These are phyloP conservation scores for Branchellion lobata DNA, from an alignment of 2,888 invertebrate species.

Conservation along the genomic window DNA sequence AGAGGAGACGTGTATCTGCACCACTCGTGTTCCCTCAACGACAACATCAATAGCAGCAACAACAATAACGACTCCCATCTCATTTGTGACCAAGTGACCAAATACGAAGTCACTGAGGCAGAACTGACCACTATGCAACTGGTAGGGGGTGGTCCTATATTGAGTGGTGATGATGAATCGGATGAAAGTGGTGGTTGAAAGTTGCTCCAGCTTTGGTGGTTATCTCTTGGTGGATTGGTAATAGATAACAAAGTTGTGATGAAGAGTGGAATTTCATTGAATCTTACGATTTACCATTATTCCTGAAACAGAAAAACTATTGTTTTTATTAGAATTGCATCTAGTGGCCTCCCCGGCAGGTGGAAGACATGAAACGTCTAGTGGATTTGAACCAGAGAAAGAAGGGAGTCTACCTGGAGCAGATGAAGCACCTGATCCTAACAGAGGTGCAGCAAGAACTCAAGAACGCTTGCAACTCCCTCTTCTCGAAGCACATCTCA, in stretches of 20 bases:
- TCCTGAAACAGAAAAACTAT: too few relatives aligned
- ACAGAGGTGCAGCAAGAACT: slow-evolving; percentile 33
- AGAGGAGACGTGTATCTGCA: neutral
- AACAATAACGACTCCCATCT: slow-evolving; percentile 29
- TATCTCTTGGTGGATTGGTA: too few relatives aligned
- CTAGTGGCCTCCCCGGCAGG: too few relatives aligned
- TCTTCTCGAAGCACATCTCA: slow-evolving; percentile 28
- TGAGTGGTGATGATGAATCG: neutral
- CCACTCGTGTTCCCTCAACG: slow-evolving; percentile 16
- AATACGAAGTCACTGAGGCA: slow-evolving; percentile 20
- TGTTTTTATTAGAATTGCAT: too few relatives aligned
- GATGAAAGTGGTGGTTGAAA: too few relatives aligned
- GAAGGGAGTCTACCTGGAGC: slow-evolving; percentile 35
- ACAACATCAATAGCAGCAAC: slow-evolving; percentile 36
- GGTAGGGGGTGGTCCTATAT: slow-evolving; percentile 6
- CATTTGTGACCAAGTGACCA: neutral
- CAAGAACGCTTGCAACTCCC: slow-evolving; percentile 29
- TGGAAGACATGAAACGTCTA: slow-evolving; percentile 31
- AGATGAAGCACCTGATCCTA: slow-evolving; percentile 35
- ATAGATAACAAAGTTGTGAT: too few relatives aligned
- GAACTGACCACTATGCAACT: slow-evolving; percentile 20
- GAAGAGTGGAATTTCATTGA: too few relatives aligned
- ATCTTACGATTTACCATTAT: too few relatives aligned
- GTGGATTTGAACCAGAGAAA: slow-evolving; percentile 28
- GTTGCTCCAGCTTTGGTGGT: too few relatives aligned